Evolutionary conservation across 2,888 invertebrate genomes (phyloP).

Genomic region (Horisme vitalbata): DNA sequence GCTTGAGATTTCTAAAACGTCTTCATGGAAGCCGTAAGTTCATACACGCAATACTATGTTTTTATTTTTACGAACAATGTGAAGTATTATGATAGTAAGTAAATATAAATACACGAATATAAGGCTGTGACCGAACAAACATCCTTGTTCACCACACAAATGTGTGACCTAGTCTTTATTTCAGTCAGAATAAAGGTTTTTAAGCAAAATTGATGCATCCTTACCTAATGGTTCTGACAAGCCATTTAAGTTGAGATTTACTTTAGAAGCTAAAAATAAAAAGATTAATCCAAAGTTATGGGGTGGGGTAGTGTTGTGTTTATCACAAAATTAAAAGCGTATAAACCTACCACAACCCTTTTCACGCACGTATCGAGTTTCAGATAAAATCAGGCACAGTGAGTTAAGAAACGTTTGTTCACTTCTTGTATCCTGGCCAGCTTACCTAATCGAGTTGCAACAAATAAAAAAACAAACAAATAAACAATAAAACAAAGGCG

Average conservation of each 20-base stretch:
- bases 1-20: slow-evolving; percentile 11
- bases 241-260: neutral
- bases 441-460: no score
- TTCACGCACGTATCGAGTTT: slow-evolving; percentile 22
- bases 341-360: slow-evolving; percentile 26
- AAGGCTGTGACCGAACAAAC: no score
- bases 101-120: no score
- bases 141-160: no score
- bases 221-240: no score
- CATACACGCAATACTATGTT: slow-evolving; percentile 7
- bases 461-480: no score
- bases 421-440: neutral
- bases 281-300: slow-evolving; percentile 13
- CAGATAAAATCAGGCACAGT: slow-evolving; percentile 21
- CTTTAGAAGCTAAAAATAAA: slow-evolving; percentile 10
- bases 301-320: slow-evolving; percentile 14
- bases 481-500: no score
- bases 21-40: slow-evolving; percentile 9
- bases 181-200: neutral
- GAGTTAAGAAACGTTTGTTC: neutral
- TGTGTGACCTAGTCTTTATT: no score
- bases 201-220: no score
- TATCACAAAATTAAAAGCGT: slow-evolving; percentile 28
- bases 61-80: neutral
- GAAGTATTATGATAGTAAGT: no score